These are phyloP conservation scores for Micronycteris hirsuta DNA, from an alignment of 2,113 vertebrate genomes.

Conservation along the genomic window DNA sequence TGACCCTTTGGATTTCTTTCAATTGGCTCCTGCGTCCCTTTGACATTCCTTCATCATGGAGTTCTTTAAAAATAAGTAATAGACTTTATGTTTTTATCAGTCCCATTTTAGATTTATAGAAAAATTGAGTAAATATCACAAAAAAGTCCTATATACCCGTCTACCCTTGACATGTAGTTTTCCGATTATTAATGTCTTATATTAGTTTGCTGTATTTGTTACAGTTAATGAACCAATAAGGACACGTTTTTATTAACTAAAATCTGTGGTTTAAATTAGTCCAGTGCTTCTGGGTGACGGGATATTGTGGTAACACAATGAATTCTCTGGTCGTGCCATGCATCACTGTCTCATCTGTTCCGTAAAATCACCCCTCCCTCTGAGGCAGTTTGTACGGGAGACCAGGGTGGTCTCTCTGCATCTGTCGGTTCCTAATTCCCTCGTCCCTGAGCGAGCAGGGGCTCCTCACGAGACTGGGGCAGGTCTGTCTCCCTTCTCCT, in stretches of 20 bases:
- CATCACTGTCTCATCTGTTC: too few species aligned
- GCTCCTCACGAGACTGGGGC: background rate
- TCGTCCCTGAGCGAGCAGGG: accelerated
- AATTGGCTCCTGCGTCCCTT: background rate
- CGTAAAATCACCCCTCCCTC: background rate
- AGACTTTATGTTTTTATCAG: background rate
- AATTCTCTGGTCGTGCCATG: too few species aligned
- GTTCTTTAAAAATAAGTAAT: background rate
- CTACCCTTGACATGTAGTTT: background rate
- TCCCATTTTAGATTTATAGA: background rate
- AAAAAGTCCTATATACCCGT: too few species aligned
- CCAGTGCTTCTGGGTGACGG: background rate
- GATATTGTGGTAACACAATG: too few species aligned
- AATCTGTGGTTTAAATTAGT: background rate
- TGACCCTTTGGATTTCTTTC: background rate
- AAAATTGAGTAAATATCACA: background rate
- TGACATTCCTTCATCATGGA: background rate
- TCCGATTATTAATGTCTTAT: too few species aligned
- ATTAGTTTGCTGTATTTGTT: too few species aligned
- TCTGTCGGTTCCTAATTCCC: accelerated
- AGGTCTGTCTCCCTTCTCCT: background rate
- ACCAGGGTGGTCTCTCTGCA: accelerated
- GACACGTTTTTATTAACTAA: background rate
- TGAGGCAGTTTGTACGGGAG: background rate
- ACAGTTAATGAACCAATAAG: background rate